These are phyloP conservation scores for Yponomeuta cagnagella DNA, from an alignment of 2,888 invertebrate genomes.

Conservation along the genomic window DNA sequence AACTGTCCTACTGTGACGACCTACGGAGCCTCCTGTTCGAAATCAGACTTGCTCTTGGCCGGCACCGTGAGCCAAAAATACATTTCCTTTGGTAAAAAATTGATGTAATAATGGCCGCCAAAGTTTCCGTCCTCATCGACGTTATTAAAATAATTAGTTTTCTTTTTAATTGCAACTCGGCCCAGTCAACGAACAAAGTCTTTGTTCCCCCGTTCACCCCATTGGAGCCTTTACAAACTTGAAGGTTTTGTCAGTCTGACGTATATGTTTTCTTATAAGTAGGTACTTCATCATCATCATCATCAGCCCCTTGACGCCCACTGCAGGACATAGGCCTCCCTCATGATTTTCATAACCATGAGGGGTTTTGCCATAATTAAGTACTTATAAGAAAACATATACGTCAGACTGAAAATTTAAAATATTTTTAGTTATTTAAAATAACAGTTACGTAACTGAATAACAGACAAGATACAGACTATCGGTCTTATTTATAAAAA, in stretches of 20 bases:
- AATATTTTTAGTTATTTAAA: too few relatives aligned
- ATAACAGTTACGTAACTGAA: too few relatives aligned
- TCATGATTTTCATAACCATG: too few relatives aligned
- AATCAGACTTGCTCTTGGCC: neutral
- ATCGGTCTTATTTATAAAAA: too few relatives aligned
- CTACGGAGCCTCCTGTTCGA: neutral
- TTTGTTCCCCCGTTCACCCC: neutral
- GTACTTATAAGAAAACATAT: too few relatives aligned
- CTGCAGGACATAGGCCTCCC: too few relatives aligned
- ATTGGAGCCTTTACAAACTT: neutral
- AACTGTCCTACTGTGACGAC: neutral
- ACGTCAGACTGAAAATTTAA: too few relatives aligned
- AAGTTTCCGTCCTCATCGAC: slow-evolving; percentile 1
- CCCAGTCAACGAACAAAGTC: neutral
- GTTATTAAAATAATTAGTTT: slow-evolving; percentile 2
- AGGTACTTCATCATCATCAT: too few relatives aligned
- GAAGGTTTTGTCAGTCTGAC: neutral
- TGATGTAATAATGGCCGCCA: neutral
- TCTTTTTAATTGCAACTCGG: neutral
- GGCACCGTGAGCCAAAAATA: neutral
- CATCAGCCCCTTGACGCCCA: too few relatives aligned
- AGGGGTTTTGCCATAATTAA: too few relatives aligned
- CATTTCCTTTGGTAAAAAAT: neutral
- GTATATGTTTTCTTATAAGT: too few relatives aligned
- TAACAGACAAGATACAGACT: too few relatives aligned